Evolutionary conservation across 2,797 vertebrate species (phyloP), one percentile per base, ranked within the genome.

Genomic region (Limosa lapponica): DNA sequence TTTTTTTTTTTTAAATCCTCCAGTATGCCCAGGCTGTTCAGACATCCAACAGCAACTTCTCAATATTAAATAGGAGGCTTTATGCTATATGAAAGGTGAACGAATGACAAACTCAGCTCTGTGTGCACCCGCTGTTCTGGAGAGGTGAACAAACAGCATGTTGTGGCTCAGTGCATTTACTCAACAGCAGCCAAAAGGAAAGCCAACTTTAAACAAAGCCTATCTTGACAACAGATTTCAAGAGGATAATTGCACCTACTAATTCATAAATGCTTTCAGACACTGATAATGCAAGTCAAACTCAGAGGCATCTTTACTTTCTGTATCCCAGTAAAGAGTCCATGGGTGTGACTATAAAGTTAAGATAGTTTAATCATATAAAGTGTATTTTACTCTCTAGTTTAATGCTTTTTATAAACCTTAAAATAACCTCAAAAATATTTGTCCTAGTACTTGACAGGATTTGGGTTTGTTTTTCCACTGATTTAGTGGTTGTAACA

Each of bases 371-470:
- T 78, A 55, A 74, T 61, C 36, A 65, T 9, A 23, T 15, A 70
- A 89, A 92, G 30, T 49, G 17, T 73, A 52, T 89, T 90, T 93
- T 87, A 87, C 25, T 67, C 71, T 65, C 79, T 58, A 36, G 44
- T 64, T 71, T 84, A 83, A 66, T 55, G 43, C 67, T 94, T 89
- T 89, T 91, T 78, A 75, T 58, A 94, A 95, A 93, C 28, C 90
- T 64, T 86, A 84, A 95, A 95, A 95, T 96, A 96, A 59, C 85
- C 51, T 73, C 8, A 2, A 83, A 96, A 95, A 96, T 95, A 95
- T 93, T 94, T 94, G 46, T 88, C 69, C 91, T 79, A 75, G 61
- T 59, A 81, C 65, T 95, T n/a, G 8, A 88, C 77, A 70, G 77
- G 66, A 75, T 88, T 90, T 65, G 69, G 22, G 22, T 79, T 93